Percentiles rank a stretch among this genome's conserved stretches.
phyloP scores from a whole-genome alignment of 2,797 vertebrate genomes.

The Coilia nasus region DNA sequence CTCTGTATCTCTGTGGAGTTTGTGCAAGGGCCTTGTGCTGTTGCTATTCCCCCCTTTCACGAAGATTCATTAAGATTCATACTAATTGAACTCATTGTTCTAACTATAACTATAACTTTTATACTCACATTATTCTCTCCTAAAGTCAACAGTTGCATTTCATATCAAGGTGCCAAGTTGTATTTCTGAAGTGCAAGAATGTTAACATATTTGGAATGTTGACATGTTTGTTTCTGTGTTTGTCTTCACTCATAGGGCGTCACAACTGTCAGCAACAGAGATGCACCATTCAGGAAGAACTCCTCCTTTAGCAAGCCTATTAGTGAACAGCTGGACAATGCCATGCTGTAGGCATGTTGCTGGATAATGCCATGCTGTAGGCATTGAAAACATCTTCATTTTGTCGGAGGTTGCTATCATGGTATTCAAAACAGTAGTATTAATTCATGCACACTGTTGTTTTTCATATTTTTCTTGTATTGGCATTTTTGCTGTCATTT shows the following conservation, averaged over 20 bases:
- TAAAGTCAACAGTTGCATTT: too few relatives aligned
- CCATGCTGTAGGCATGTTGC: constrained; percentile 41
- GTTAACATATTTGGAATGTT: too few relatives aligned
- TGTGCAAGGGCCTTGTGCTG: too few relatives aligned
- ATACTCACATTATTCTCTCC: too few relatives aligned
- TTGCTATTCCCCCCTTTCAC: too few relatives aligned
- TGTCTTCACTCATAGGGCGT: constrained; percentile 64
- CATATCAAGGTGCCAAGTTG: not conserved
- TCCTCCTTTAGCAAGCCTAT: constrained; percentile 72
- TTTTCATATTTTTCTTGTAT: not conserved
- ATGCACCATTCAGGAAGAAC: constrained; percentile 71
- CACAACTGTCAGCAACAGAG: constrained; percentile 45
- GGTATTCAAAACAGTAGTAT: constrained; percentile 7
- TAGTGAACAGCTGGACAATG: constrained; percentile 63
- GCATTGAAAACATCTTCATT: constrained; percentile 51
- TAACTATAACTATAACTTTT: too few relatives aligned
- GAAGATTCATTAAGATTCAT: too few relatives aligned
- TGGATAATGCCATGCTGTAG: constrained; percentile 60
- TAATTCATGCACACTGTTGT: not conserved
- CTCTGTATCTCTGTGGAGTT: too few relatives aligned
- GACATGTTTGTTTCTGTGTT: not conserved
- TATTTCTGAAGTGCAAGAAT: not conserved
- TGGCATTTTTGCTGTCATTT: not conserved
- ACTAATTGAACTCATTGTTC: too few relatives aligned
- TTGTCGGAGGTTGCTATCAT: constrained; percentile 19